Evolutionary conservation across 2,797 vertebrate genomes (phyloP), one percentile per base, ranked within the genome.

Genomic region (Euphonia xanthogaster): DNA sequence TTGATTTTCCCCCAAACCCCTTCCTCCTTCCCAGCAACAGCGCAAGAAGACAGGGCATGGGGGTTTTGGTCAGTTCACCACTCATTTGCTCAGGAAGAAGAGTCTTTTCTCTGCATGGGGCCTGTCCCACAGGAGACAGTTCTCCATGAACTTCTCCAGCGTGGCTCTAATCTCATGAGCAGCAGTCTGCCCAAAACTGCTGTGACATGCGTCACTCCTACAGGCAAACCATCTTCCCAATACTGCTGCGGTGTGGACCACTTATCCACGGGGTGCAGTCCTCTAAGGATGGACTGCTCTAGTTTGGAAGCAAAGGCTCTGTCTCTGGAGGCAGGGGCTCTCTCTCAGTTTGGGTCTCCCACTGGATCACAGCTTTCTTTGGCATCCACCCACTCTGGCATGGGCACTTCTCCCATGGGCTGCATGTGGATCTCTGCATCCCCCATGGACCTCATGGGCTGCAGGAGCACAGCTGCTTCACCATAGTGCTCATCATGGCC

Each of bases 161-260:
- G 2, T 22, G 18, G 30, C 8, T 50, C 57, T 25, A 51, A 50
- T 75, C 35, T 50, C 23, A 75, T 2, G 1, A 75, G 23, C 16
- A 58, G 54, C 23, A 40, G 57, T 51, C 37, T 31, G 50, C 24
- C 37, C 37, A 61, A 62, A 62, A 33, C 30, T 40, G 37, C 35
- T 50, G 23, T 11, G 8, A 58, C 8, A 7, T 33, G 18, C 0
- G 1, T 61, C 30, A n/a, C 18, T n/a, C 35, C 35, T 4, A 40
- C 4, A 19, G 23, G 23, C 72, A 73, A 28, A 57, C 12, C 21
- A 14, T 50, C 23, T 31, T 21, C 54, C 27, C 44, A 74, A 21
- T 12, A 48, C 21, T 60, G 30, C 18, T 40, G 35, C 1, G 1
- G 35, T 14, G 23, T 28, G 23, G 30, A 33, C 37, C 42, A 37